Percentiles rank a stretch among this genome's conserved stretches.
These are phyloP conservation scores for Cercopithecus hamlyni DNA, from an alignment of 2,797 vertebrate species.

Conservation along the genomic window DNA sequence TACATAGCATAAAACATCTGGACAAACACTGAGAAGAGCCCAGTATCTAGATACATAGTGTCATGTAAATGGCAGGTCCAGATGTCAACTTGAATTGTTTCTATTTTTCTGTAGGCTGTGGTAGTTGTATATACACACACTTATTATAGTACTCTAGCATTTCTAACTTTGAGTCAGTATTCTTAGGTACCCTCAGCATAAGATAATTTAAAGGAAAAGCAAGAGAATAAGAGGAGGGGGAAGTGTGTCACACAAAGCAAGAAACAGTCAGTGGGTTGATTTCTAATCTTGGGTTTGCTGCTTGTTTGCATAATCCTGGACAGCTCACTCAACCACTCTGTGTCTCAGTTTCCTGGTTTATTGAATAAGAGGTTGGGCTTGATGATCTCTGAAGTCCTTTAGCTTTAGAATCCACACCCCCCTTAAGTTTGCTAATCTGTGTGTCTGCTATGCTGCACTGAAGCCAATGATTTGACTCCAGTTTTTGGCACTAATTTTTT, in stretches of 20 bases:
- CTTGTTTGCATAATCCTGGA: not conserved
- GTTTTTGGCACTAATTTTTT: not conserved
- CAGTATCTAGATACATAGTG: not conserved
- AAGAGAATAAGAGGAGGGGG: not conserved
- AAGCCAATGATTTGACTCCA: not conserved
- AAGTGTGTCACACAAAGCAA: not conserved
- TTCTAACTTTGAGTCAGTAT: not conserved
- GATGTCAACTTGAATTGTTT: not conserved
- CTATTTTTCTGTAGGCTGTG: not conserved
- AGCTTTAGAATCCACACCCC: not conserved
- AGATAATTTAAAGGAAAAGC: not conserved
- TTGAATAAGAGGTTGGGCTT: not conserved
- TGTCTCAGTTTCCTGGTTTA: not conserved
- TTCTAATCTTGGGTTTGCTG: not conserved
- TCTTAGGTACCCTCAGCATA: not conserved
- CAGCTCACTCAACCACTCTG: not conserved
- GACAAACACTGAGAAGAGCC: not conserved
- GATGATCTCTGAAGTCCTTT: not conserved
- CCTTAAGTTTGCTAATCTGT: not conserved
- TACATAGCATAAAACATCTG: not conserved
- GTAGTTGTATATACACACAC: not conserved
- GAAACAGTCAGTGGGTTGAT: not conserved
- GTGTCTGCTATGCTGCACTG: not conserved
- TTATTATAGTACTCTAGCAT: not conserved
- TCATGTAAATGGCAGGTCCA: not conserved